Evolutionary conservation across 2,888 invertebrate species (phyloP).

Genomic region (Phalera bucephala): DNA sequence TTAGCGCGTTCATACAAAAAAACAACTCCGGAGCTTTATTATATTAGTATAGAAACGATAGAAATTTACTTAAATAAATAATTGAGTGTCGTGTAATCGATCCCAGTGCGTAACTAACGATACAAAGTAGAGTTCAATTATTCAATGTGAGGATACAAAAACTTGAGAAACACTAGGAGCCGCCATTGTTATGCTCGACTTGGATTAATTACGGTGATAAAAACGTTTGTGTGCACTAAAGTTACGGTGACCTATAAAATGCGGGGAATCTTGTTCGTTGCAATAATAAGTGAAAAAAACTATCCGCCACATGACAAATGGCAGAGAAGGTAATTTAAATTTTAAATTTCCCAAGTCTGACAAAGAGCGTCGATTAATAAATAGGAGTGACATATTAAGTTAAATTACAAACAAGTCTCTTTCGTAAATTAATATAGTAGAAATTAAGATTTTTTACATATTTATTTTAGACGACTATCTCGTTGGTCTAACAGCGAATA

Average conservation of each 20-base stretch:
- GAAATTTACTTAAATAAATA: slow-evolving; percentile 26
- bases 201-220: slow-evolving; percentile 29
- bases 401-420: too few relatives aligned
- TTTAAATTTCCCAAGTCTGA: slow-evolving; percentile 1
- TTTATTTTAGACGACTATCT: too few relatives aligned
- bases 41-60: slow-evolving; percentile 5
- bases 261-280: slow-evolving; percentile 10
- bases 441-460: too few relatives aligned
- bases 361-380: too few relatives aligned
- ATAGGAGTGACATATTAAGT: too few relatives aligned
- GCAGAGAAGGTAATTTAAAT: not conserved
- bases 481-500: too few relatives aligned
- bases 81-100: slow-evolving; percentile 36
- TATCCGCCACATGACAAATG: slow-evolving; percentile 5
- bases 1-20: too few relatives aligned
- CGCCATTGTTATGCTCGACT: slow-evolving; percentile 36
- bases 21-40: slow-evolving; percentile 4
- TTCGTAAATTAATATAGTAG: too few relatives aligned
- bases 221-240: slow-evolving; percentile 16
- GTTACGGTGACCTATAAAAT: slow-evolving; percentile 6
- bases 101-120: slow-evolving; percentile 36
- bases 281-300: slow-evolving; percentile 5
- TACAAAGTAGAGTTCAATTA: slow-evolving; percentile 33
- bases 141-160: slow-evolving; percentile 34
- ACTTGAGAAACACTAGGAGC: slow-evolving; percentile 35